Evolutionary conservation across 2,797 vertebrate genomes (phyloP).

Genomic region (Neopelma chrysocephalum): DNA sequence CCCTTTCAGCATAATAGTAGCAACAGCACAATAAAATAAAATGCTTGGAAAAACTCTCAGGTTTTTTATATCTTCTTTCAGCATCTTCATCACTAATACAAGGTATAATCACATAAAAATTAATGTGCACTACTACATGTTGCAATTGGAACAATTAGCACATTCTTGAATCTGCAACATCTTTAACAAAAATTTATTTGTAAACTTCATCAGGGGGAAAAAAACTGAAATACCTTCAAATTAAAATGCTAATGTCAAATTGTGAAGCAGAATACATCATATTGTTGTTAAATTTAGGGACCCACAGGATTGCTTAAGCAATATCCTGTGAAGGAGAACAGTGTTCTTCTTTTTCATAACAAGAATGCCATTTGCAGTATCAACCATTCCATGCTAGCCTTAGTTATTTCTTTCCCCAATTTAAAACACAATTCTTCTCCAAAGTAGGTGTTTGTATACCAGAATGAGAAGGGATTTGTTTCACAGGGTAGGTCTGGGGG

Average conservation of each 20-base stretch:
- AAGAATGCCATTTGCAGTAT: not conserved
- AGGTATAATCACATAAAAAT: not conserved
- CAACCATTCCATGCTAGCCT: not conserved
- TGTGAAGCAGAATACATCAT: not conserved
- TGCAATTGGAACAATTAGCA: not conserved
- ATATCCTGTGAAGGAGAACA: not conserved
- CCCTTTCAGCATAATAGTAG: not conserved
- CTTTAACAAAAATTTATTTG: not conserved
- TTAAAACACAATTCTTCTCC: not conserved
- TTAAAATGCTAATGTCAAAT: not conserved
- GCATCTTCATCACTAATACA: not conserved
- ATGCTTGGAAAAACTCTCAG: not conserved
- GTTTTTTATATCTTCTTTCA: not conserved
- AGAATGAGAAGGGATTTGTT: not conserved
- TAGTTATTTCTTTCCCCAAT: not conserved
- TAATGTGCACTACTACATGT: not conserved
- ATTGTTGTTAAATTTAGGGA: not conserved
- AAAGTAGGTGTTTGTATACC: not conserved
- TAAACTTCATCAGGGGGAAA: not conserved
- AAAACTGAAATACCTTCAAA: not conserved
- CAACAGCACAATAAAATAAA: not conserved
- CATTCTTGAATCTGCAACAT: not conserved
- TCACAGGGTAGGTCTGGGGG: not conserved
- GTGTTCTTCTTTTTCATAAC: not conserved
- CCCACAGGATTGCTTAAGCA: not conserved